Conservation (phyloP, 2,888 invertebrate species). For the Pediacus dermestoides region DNA sequence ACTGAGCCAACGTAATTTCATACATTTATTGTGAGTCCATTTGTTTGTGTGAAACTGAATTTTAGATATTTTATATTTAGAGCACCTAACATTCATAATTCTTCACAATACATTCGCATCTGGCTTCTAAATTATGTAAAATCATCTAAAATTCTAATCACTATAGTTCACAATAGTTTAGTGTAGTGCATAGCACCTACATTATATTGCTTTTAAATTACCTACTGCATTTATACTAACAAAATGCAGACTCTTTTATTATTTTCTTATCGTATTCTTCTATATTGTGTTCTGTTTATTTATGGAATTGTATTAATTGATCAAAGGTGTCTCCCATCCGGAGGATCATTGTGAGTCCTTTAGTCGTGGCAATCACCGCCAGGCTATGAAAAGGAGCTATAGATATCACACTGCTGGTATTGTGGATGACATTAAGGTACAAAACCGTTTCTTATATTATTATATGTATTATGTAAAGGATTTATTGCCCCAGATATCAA, state of each 20-base stretch:
- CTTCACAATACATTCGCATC: not conserved
- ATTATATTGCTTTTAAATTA: not conserved
- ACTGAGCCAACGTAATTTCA: conserved; percentile 46
- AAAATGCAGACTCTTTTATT: conserved; percentile 14
- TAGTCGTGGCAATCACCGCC: conserved; percentile 47
- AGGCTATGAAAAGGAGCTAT: conserved; percentile 51
- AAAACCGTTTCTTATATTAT: conserved; percentile 5
- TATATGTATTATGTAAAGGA: not conserved
- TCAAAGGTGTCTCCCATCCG: conserved; percentile 43
- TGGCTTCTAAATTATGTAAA: conserved; percentile 6
- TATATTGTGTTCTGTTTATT: conserved; percentile 10
- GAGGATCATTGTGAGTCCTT: conserved; percentile 46
- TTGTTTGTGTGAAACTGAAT: conserved; percentile 19
- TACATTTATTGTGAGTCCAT: conserved; percentile 43
- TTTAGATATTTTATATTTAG: conserved; percentile 8
- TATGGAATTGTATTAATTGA: conserved; percentile 16
- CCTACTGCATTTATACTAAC: conserved; percentile 10
- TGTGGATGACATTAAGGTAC: conserved; percentile 59
- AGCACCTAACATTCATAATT: not conserved
- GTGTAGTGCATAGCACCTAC: conserved; percentile 25
- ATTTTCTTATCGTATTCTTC: conserved; percentile 9
- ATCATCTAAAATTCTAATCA: conserved; percentile 17
- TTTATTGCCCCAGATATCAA: conserved; percentile 1
- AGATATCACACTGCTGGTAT: conserved; percentile 65
- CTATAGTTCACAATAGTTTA: conserved; percentile 23